Conservation (phyloP, 2,797 vertebrate species). For the Enteromius radiatus region DNA sequence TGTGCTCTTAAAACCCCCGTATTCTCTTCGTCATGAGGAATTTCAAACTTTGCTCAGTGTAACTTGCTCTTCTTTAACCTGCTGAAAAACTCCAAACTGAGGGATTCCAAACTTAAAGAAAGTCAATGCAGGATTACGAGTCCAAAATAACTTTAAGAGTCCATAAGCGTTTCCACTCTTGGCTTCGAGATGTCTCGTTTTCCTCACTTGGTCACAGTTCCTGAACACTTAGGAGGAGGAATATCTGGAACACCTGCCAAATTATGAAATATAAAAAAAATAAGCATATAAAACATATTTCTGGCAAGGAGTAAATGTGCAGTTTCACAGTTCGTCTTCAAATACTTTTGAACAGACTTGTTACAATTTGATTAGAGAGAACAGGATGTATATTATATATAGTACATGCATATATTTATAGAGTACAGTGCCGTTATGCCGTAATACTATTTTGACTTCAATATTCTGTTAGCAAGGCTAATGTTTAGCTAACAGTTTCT, state of each 20-base stretch:
- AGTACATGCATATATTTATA: too few relatives aligned
- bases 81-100: constrained; percentile 12
- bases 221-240: constrained; percentile 26
- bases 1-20: constrained; percentile 33
- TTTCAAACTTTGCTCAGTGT: constrained; percentile 22
- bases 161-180: constrained; percentile 22
- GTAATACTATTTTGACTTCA: not conserved
- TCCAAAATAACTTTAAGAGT: constrained; percentile 24
- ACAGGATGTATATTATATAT: not conserved
- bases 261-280: not conserved
- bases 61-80: constrained; percentile 24
- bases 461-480: not conserved
- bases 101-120: constrained; percentile 6
- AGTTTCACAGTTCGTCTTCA: not conserved
- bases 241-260: constrained; percentile 50
- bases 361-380: not conserved
- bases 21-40: constrained; percentile 28
- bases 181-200: constrained; percentile 1
- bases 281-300: not conserved
- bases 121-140: constrained; percentile 37
- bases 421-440: not conserved
- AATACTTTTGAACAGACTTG: not conserved
- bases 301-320: not conserved
- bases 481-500: constrained; percentile 18
- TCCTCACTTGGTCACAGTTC: constrained; percentile 12